phyloP scores from a whole-genome alignment of 2,888 invertebrate species.

The Nemurella pictetii region DNA sequence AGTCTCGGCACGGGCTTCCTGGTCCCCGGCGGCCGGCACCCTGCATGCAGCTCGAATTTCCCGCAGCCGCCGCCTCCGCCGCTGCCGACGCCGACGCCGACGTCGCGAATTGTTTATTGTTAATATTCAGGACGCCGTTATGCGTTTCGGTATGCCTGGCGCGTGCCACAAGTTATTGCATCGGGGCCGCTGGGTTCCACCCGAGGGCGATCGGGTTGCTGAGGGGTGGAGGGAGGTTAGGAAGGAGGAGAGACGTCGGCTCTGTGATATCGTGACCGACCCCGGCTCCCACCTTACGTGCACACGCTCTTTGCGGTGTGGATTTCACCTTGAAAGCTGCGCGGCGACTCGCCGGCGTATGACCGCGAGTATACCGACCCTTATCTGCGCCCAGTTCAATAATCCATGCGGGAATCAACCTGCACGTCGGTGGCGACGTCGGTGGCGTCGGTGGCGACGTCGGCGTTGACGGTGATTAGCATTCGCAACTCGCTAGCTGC shows the following conservation, averaged over 20 bases:
- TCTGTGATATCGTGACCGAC: no score
- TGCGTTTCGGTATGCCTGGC: neutral
- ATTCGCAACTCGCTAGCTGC: neutral
- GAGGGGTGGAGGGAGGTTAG: no score
- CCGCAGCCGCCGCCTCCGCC: neutral
- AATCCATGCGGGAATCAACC: neutral
- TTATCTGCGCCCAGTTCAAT: neutral
- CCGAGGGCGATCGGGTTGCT: neutral
- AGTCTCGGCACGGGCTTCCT: neutral
- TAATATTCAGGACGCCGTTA: neutral
- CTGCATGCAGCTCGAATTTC: neutral
- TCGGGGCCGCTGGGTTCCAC: neutral
- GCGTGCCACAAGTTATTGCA: neutral
- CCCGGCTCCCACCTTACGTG: neutral
- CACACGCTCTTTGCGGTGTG: neutral
- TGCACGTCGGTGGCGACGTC: neutral
- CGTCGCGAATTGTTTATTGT: neutral
- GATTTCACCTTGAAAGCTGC: neutral
- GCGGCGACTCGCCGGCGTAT: neutral
- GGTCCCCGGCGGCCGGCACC: neutral
- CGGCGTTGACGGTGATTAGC: neutral
- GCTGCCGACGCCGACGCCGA: neutral
- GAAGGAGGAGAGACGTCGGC: neutral
- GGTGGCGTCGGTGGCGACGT: neutral
- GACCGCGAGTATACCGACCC: no score